These are phyloP conservation scores for Callyntrura guangdongensis DNA, from an alignment of 2,888 invertebrate species.

Conservation along the genomic window DNA sequence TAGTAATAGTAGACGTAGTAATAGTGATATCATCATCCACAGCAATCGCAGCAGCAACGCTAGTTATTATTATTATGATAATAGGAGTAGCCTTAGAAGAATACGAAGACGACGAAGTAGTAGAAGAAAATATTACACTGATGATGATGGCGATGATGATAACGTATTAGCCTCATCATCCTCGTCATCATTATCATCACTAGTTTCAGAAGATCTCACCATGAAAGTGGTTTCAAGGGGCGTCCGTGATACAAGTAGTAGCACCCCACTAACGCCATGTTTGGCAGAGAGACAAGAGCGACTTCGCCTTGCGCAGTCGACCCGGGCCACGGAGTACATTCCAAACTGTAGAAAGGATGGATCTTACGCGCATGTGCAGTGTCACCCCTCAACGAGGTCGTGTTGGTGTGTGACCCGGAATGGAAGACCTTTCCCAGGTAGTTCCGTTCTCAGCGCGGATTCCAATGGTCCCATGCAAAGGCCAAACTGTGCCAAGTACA, in stretches of 20 bases:
- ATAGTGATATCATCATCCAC: no score
- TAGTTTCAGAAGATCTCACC: conserved; percentile 69
- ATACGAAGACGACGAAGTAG: conserved; percentile 37
- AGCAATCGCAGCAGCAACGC: neutral
- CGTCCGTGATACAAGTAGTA: conserved; percentile 55
- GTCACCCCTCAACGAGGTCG: conserved; percentile 89
- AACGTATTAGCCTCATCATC: conserved; percentile 53
- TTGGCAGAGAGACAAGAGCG: conserved; percentile 82
- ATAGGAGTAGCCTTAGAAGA: conserved; percentile 28
- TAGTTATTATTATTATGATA: conserved; percentile 45
- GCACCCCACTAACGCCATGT: conserved; percentile 71
- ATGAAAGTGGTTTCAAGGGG: conserved; percentile 67
- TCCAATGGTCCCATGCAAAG: conserved; percentile 85
- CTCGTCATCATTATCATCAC: conserved; percentile 28
- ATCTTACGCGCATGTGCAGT: conserved; percentile 94
- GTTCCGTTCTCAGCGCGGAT: conserved; percentile 89
- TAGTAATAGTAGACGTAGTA: neutral
- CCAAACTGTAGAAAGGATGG: conserved; percentile 95
- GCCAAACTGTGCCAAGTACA: conserved; percentile 89
- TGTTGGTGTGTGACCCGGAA: conserved; percentile 97
- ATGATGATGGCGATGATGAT: conserved; percentile 38
- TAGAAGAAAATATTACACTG: conserved; percentile 28
- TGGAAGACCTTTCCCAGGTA: conserved; percentile 93
- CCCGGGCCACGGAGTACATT: conserved; percentile 86
- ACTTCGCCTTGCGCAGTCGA: conserved; percentile 75